Percentiles rank a stretch among this genome's conserved stretches.
Conservation (phyloP, 2,888 invertebrate species). For the Pinctada fucata region DNA sequence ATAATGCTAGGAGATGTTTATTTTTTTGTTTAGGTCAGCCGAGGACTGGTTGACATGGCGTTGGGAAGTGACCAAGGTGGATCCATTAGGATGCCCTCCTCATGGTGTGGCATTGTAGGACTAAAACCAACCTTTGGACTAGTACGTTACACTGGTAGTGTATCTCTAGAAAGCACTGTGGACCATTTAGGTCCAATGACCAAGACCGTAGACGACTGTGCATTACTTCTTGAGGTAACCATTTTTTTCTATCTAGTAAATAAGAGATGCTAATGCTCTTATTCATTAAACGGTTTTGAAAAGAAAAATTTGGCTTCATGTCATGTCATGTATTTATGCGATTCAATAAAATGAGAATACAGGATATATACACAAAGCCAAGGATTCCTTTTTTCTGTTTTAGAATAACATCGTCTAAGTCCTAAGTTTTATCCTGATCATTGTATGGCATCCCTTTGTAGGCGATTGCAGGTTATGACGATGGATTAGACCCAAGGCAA, state of each 20-base stretch:
- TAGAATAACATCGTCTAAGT: too few species aligned
- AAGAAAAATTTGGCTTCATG: too few species aligned
- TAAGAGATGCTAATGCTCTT: too few species aligned
- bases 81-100: constrained; percentile 70
- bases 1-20: too few species aligned
- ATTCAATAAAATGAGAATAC: too few species aligned
- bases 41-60: constrained; percentile 68
- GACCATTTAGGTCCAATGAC: constrained; percentile 74
- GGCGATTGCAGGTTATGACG: constrained; percentile 69
- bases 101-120: constrained; percentile 72
- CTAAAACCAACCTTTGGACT: constrained; percentile 73
- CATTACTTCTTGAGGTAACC: constrained; percentile 70
- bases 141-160: constrained; percentile 70
- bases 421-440: too few species aligned
- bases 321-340: too few species aligned
- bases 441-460: constrained; percentile 9
- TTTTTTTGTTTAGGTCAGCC: constrained; percentile 61
- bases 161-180: constrained; percentile 60
- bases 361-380: too few species aligned
- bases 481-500: constrained; percentile 63
- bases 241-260: too few species aligned
- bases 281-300: too few species aligned
- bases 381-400: too few species aligned
- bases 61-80: constrained; percentile 74
- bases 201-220: constrained; percentile 69